Evolutionary conservation across 2,888 invertebrate species (phyloP).

Genomic region (Tinea trinotella): DNA sequence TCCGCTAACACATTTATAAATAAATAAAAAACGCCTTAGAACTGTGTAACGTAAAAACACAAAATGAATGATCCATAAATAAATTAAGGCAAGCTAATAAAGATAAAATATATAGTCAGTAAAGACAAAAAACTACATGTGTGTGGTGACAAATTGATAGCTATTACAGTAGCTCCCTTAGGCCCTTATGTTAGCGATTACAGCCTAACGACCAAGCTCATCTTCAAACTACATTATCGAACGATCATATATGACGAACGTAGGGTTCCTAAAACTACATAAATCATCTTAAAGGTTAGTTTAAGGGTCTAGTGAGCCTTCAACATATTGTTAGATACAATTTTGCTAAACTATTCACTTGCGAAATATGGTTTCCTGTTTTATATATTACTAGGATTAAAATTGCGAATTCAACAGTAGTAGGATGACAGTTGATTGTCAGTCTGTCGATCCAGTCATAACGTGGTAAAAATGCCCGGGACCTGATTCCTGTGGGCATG

Average conservation of each 20-base stretch:
- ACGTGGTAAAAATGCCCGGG: too few relatives aligned
- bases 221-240: conserved; percentile 8
- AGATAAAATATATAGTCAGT: neutral
- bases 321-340: neutral
- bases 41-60: too few relatives aligned
- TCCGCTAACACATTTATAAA: too few relatives aligned
- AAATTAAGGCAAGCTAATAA: too few relatives aligned
- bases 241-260: neutral
- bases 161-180: neutral
- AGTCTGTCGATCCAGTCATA: too few relatives aligned
- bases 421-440: too few relatives aligned
- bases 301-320: neutral
- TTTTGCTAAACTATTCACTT: neutral
- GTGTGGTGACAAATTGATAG: neutral
- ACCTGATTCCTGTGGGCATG: too few relatives aligned
- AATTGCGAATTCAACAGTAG: too few relatives aligned
- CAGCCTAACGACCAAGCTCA: neutral
- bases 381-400: too few relatives aligned
- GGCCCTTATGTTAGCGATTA: conserved; percentile 1
- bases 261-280: neutral
- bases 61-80: too few relatives aligned
- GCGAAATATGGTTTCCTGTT: neutral
- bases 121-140: neutral
- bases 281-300: neutral
- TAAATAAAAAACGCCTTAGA: too few relatives aligned